Conservation (phyloP, 1,140 invertebrate genomes). For the Drosophila bifasciata region DNA sequence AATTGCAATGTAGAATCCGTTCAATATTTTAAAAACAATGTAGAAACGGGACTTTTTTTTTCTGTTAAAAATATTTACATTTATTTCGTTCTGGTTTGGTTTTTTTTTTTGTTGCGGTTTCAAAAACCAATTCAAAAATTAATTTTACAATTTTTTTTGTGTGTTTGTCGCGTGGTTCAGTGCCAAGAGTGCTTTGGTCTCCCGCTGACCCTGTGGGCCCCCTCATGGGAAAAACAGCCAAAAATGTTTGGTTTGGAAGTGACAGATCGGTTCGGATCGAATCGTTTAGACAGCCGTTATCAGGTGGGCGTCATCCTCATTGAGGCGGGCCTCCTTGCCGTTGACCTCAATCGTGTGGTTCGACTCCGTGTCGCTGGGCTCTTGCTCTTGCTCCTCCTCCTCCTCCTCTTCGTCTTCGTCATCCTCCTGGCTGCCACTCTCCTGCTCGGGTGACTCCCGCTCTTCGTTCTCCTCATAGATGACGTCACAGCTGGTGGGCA, state of each 20-base stretch:
- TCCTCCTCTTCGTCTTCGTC: constrained; percentile 43
- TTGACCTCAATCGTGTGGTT: constrained; percentile 70
- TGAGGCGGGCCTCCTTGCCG: constrained; percentile 57
- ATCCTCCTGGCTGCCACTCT: constrained; percentile 22
- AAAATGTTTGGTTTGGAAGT: background rate
- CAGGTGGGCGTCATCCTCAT: constrained; percentile 75
- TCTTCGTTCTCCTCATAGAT: constrained; percentile 83
- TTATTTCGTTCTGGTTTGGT: constrained; percentile 59
- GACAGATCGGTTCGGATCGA: background rate
- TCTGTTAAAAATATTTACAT: constrained; percentile 74
- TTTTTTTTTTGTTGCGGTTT: constrained; percentile 47
- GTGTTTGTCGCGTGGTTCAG: constrained; percentile 1
- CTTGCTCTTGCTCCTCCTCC: constrained; percentile 50
- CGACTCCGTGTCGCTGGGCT: constrained; percentile 70
- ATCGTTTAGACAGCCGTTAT: constrained; percentile 69
- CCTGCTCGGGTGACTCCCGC: constrained; percentile 70
- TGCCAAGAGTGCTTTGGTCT: constrained; percentile 15
- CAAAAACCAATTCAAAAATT: constrained; percentile 62
- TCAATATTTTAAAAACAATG: background rate
- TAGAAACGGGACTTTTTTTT: background rate
- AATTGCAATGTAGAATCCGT: background rate
- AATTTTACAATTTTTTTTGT: constrained; percentile 70
- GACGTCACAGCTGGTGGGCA: constrained; percentile 83
- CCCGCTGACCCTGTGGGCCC: constrained; percentile 15
- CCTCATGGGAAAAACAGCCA: constrained; percentile 40